phyloP scores from a whole-genome alignment of 2,888 invertebrate genomes.

The Timandra comae region DNA sequence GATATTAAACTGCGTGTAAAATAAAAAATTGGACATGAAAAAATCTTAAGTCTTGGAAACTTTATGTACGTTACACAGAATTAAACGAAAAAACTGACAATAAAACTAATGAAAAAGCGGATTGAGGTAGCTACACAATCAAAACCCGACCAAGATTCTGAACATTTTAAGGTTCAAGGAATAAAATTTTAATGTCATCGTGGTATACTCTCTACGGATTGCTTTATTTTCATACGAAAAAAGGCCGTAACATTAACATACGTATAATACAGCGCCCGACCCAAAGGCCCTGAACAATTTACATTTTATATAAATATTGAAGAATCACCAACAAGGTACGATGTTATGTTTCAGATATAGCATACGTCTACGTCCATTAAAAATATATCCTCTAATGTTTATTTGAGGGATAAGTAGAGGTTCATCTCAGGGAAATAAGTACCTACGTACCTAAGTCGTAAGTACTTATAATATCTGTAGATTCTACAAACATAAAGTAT shows the following conservation, averaged over 20 bases:
- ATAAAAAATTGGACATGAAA: no score
- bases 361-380: constrained; percentile 5
- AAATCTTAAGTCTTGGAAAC: no score
- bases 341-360: constrained; percentile 20
- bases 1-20: no score
- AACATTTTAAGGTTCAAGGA: constrained; percentile 4
- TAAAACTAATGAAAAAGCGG: no score
- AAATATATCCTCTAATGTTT: neutral
- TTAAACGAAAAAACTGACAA: no score
- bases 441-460: no score
- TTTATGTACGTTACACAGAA: no score
- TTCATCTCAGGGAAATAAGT: no score
- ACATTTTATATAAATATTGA: constrained; percentile 55
- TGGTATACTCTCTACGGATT: constrained; percentile 28
- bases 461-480: no score
- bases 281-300: constrained; percentile 52
- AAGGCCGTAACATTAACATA: constrained; percentile 28
- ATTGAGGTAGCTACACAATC: constrained; percentile 1
- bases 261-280: constrained; percentile 28
- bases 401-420: no score
- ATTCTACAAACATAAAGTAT: no score
- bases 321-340: constrained; percentile 30
- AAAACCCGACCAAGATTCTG: neutral
- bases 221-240: constrained; percentile 42
- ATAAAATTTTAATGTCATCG: constrained; percentile 35